Evolutionary conservation across 2,113 vertebrate genomes (phyloP).

Genomic region (Neogobius melanostomus): DNA sequence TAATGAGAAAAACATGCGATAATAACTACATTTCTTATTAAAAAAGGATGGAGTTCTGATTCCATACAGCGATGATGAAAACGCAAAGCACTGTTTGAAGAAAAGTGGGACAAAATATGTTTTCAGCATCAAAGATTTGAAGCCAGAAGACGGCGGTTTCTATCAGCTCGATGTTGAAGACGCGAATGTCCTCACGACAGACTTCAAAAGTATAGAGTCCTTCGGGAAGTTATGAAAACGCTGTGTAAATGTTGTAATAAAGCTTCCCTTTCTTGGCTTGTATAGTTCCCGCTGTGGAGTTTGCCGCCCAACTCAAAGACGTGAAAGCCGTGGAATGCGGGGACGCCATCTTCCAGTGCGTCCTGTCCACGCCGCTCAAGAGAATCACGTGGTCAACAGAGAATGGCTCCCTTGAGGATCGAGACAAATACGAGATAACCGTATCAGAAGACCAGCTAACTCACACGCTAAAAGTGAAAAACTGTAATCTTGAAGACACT

Average conservation of each 20-base stretch:
- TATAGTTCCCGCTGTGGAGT: conserved; percentile 79
- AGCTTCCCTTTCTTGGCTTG: not conserved
- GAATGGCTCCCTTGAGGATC: conserved; percentile 61
- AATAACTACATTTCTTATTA: not conserved
- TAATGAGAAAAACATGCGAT: not conserved
- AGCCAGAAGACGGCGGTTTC: conserved; percentile 83
- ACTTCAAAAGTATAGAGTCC: conserved; percentile 70
- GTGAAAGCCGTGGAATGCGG: conserved; percentile 68
- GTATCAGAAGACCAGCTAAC: conserved; percentile 81
- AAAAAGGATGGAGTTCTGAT: conserved; percentile 81
- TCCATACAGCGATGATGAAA: conserved; percentile 65
- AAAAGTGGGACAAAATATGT: conserved; percentile 75
- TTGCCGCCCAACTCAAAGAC: conserved; percentile 68
- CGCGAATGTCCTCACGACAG: conserved; percentile 80
- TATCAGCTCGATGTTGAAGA: conserved; percentile 89
- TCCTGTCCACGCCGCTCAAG: conserved; percentile 75
- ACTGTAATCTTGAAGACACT: conserved; percentile 67
- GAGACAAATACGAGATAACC: conserved; percentile 76
- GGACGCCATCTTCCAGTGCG: conserved; percentile 78
- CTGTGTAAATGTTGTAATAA: not conserved
- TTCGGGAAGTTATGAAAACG: not conserved
- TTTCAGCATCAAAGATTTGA: conserved; percentile 81
- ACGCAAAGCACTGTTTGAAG: conserved; percentile 77
- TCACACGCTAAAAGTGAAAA: conserved; percentile 80
- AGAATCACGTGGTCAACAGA: conserved; percentile 78